Base-by-base conservation (phyloP, 2,113 vertebrate species). In the Brachypteracias leptosomus region DNA sequence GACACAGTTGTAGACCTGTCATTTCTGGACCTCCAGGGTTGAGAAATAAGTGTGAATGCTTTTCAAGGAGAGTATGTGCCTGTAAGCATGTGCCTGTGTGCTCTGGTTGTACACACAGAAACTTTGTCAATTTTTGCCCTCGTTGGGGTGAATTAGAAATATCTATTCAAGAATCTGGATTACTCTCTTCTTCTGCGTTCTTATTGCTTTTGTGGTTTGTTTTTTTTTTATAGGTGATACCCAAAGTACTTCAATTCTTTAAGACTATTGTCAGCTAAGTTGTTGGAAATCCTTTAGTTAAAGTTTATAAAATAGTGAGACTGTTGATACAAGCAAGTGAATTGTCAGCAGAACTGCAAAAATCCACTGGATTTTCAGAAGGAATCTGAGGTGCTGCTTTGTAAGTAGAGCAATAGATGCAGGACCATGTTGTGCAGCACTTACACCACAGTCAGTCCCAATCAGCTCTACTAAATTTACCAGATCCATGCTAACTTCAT, bases 361-460 rank as follows among this genome's bases (percentile, higher is more conserved):
- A 76, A 65, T 12, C 71, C 71, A 2, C 2, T 85, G 73, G 5
- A 21, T 61, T 70, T 94, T 67, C 38, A 68, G 51, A 67, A 67
- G 40, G 13, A 67, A 44, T 55, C 20, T 13, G 35, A 70, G 26
- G 3, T 66, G 35, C 31, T 77, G 29, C 28, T 73, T 80, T 94
- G 7, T 16, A 77, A 73, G 38, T 13, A 55, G 11, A 70, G n/a
- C 25, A 38, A 8, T 10, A 54, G 17, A 13, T 19, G 11, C 2
- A 3, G 16, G 20, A 57, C 42, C 2, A 0, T 16, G 7, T 35
- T 82, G 47, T 35, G 7, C 14, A 35, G 40, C 46, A 13, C 10
- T 68, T 49, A 31, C 2, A 26, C 31, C 20, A 7, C 25, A 36
- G 28, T 42, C 0, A 3, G 16, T 85, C 38, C 74, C 0, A 0